Percentiles rank a stretch among this genome's conserved stretches.
Conservation (phyloP, 2,113 vertebrate genomes). For the Chaenogobius annularis region DNA sequence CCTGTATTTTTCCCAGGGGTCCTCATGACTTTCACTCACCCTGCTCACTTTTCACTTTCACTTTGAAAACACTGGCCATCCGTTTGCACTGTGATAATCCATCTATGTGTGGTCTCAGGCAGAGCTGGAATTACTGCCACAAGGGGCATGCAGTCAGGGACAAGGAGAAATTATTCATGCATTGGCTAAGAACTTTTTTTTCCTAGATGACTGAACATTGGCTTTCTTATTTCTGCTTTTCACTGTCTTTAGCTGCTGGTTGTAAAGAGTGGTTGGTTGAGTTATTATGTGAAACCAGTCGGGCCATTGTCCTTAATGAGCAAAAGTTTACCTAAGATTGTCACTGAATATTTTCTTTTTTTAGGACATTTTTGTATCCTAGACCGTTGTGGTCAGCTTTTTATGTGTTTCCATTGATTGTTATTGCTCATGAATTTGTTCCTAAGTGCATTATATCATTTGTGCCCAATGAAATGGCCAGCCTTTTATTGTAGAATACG, state of each 20-base stretch:
- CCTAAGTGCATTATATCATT: not conserved
- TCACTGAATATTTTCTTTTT: not conserved
- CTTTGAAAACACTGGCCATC: conserved; percentile 40
- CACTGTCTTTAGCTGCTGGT: not conserved
- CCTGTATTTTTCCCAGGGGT: conserved; percentile 38
- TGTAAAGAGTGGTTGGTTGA: not conserved
- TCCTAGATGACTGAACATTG: not conserved
- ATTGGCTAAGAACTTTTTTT: conserved; percentile 6
- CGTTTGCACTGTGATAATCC: conserved; percentile 44
- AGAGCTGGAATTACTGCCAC: conserved; percentile 39
- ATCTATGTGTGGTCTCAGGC: conserved; percentile 13
- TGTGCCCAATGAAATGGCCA: not conserved
- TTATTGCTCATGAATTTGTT: not conserved
- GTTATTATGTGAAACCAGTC: not conserved
- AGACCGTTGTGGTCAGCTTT: too few relatives aligned
- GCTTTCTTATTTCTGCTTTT: not conserved
- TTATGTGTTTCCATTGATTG: not conserved
- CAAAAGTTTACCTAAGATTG: not conserved
- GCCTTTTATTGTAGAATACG: not conserved
- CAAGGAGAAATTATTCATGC: conserved; percentile 20
- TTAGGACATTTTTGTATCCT: not conserved
- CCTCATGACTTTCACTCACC: conserved; percentile 55
- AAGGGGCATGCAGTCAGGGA: conserved; percentile 27
- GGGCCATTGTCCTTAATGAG: not conserved
- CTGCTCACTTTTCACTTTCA: conserved; percentile 49